These are phyloP conservation scores for Chalcis sispes DNA, from an alignment of 2,888 invertebrate species.

Conservation along the genomic window DNA sequence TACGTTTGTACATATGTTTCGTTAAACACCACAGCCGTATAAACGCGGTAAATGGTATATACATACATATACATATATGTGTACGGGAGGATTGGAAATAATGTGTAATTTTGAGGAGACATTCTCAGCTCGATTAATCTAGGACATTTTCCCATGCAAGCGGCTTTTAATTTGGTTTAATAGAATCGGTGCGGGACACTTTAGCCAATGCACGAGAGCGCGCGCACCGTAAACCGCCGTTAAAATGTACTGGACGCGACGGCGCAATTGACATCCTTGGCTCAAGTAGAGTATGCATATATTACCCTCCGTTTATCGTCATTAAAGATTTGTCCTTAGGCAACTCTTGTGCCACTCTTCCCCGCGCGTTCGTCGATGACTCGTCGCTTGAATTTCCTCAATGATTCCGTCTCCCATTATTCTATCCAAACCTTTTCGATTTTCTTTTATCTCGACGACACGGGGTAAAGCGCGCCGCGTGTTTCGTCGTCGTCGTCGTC, in stretches of 20 bases:
- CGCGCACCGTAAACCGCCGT: neutral
- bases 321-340: conserved; percentile 28
- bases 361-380: conserved; percentile 10
- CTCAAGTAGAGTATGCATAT: conserved; percentile 62
- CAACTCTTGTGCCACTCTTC: conserved; percentile 54
- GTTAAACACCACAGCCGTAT: neutral
- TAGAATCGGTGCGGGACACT: conserved; percentile 12
- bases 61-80: neutral
- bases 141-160: neutral
- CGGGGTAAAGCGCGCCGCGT: too few relatives aligned
- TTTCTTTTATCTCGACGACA: neutral
- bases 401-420: conserved; percentile 31
- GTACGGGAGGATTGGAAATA: neutral
- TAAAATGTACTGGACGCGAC: conserved; percentile 1
- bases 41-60: neutral
- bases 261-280: conserved; percentile 69
- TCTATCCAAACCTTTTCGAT: conserved; percentile 23
- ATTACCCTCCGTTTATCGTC: conserved; percentile 50
- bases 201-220: neutral
- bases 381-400: conserved; percentile 13
- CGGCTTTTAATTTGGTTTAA: neutral
- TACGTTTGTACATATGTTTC: conserved; percentile 22
- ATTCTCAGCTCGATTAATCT: too few relatives aligned
- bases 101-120: neutral
- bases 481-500: too few relatives aligned